phyloP scores from a whole-genome alignment of 1,140 invertebrate genomes.

The Trissolcus basalis region DNA sequence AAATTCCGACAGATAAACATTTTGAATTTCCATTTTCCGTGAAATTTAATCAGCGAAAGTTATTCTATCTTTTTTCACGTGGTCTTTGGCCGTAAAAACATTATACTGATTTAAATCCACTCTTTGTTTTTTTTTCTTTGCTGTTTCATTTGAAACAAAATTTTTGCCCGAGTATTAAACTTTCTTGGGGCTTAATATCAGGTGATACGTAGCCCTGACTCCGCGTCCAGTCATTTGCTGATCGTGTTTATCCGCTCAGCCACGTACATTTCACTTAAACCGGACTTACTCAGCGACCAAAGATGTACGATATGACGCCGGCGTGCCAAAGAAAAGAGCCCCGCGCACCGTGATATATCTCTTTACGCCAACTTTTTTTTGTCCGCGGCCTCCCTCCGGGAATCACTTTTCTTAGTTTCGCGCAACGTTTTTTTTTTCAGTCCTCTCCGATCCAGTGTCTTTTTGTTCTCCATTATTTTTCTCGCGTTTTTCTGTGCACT shows the following conservation, averaged over 20 bases:
- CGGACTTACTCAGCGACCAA: constrained; percentile 51
- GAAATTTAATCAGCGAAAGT: too few species aligned
- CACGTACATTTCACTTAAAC: constrained; percentile 60
- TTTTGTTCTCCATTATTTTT: constrained; percentile 9
- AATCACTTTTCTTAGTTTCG: constrained; percentile 59
- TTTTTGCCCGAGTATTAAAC: too few species aligned
- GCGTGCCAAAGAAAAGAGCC: constrained; percentile 35
- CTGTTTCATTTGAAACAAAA: too few species aligned
- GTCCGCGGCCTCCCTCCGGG: constrained; percentile 25
- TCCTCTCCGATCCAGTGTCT: constrained; percentile 7
- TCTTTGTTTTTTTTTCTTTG: too few species aligned
- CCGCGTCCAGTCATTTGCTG: too few species aligned
- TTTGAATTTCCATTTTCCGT: too few species aligned
- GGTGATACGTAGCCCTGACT: too few species aligned
- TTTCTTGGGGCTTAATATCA: too few species aligned
- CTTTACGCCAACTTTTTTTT: constrained; percentile 52
- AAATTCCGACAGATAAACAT: too few species aligned
- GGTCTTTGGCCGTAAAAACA: too few species aligned
- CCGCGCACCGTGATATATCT: constrained; percentile 53
- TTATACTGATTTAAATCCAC: too few species aligned
- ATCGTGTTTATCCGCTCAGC: constrained; percentile 31
- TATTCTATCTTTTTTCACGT: too few species aligned
- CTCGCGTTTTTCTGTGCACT: background rate
- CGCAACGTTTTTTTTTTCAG: constrained; percentile 30
- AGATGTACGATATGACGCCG: constrained; percentile 57